phyloP scores from a whole-genome alignment of 2,113 vertebrate genomes.

The Nothocercus julius region DNA sequence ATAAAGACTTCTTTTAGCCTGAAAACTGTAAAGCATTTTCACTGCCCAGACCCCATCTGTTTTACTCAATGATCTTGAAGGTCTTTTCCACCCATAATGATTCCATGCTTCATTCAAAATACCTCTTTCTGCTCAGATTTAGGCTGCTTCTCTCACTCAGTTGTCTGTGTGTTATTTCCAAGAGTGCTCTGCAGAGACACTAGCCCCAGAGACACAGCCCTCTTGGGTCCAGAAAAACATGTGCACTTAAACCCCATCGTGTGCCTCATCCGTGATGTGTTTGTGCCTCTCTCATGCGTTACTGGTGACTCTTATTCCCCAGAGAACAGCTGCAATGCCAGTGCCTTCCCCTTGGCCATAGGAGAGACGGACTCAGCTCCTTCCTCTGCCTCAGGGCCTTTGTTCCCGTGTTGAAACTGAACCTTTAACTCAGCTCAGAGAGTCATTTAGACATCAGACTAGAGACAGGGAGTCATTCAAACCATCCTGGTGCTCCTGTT shows the following conservation, averaged over 20 bases:
- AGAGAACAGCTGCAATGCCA: not conserved
- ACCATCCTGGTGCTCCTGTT: not conserved
- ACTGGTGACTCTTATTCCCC: not conserved
- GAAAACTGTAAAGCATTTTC: not conserved
- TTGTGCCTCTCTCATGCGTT: not conserved
- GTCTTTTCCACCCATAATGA: too few species aligned
- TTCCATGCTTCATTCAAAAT: not conserved
- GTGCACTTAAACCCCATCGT: not conserved
- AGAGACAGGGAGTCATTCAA: not conserved
- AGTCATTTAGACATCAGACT: not conserved
- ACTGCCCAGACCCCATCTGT: not conserved
- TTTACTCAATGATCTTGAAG: too few species aligned
- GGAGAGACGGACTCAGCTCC: not conserved
- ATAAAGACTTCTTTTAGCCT: not conserved
- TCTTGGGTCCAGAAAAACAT: not conserved
- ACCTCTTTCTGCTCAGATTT: not conserved
- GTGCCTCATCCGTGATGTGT: not conserved
- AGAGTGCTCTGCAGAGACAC: not conserved
- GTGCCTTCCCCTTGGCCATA: accelerated
- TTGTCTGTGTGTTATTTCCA: not conserved
- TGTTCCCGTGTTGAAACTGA: not conserved
- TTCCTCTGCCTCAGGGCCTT: not conserved
- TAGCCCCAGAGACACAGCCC: not conserved
- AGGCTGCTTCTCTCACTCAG: not conserved
- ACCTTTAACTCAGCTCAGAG: not conserved